Evolutionary conservation across 2,797 vertebrate species (phyloP).

Genomic region (Neosilurus mollespiculum): DNA sequence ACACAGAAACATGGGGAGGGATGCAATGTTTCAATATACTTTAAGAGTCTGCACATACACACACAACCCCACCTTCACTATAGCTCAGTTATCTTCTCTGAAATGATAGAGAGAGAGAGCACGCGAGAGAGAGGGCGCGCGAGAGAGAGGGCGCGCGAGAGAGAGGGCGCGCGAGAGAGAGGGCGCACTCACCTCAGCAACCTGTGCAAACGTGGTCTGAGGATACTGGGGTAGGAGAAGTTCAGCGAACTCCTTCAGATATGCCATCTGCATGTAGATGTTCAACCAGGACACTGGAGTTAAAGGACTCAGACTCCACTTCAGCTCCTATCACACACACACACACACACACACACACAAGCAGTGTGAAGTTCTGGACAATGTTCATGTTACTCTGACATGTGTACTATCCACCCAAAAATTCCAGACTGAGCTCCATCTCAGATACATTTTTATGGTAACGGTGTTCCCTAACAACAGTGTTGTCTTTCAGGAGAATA

Average conservation of each 20-base stretch:
- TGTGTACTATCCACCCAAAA: too few relatives aligned
- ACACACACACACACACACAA: not conserved
- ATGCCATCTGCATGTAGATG: conserved; percentile 94
- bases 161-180: too few relatives aligned
- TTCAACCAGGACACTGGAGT: conserved; percentile 94
- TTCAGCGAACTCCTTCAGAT: conserved; percentile 78
- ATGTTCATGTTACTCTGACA: too few relatives aligned
- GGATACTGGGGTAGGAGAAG: conserved; percentile 89
- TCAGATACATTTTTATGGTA: too few relatives aligned
- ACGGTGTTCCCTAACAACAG: too few relatives aligned
- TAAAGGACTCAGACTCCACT: conserved; percentile 91
- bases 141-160: too few relatives aligned
- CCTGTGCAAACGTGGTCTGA: conserved; percentile 87
- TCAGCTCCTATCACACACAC: conserved; percentile 78
- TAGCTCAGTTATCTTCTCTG: not conserved
- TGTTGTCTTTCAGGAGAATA: too few relatives aligned
- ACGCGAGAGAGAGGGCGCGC: too few relatives aligned
- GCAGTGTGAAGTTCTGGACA: too few relatives aligned
- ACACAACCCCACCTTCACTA: not conserved
- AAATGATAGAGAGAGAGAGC: not conserved
- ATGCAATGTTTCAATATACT: too few relatives aligned
- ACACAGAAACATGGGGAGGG: not conserved
- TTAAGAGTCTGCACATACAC: not conserved
- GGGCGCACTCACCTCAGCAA: conserved; percentile 79
- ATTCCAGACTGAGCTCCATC: too few relatives aligned